Conservation (phyloP, 2,797 vertebrate genomes). For the Betta splendens region DNA sequence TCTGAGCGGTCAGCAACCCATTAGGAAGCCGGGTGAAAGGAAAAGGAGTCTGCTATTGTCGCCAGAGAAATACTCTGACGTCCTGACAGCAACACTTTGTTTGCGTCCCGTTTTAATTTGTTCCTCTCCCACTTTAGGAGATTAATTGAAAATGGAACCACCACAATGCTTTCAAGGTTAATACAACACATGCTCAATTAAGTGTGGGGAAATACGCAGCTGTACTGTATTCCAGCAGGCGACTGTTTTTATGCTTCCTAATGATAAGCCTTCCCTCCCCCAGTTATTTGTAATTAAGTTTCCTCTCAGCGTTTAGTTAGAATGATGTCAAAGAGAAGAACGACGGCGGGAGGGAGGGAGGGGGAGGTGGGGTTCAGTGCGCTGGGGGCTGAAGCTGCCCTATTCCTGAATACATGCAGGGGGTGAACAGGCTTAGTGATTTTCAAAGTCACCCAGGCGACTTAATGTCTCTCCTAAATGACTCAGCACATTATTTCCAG, state of each 20-base stretch:
- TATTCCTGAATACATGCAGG: slow-evolving; percentile 67
- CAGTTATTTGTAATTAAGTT: slow-evolving; percentile 75
- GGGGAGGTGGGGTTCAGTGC: slow-evolving; percentile 9
- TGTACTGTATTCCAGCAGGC: slow-evolving; percentile 51
- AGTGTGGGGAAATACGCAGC: slow-evolving; percentile 41
- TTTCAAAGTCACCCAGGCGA: slow-evolving; percentile 78
- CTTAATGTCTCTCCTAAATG: slow-evolving; percentile 78
- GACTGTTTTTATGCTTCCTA: slow-evolving; percentile 45
- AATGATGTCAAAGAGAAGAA: slow-evolving; percentile 65
- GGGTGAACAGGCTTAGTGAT: slow-evolving; percentile 72
- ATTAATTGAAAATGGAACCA: slow-evolving; percentile 72
- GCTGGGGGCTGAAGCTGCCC: slow-evolving; percentile 55
- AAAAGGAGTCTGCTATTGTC: slow-evolving; percentile 32
- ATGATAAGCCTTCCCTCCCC: slow-evolving; percentile 58
- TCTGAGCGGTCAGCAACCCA: slow-evolving; percentile 46
- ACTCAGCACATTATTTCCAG: slow-evolving; percentile 79
- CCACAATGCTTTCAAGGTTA: slow-evolving; percentile 71
- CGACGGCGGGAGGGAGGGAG: slow-evolving; percentile 15
- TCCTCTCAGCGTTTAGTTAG: slow-evolving; percentile 60
- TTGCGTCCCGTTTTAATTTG: slow-evolving; percentile 56
- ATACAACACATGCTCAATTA: slow-evolving; percentile 74
- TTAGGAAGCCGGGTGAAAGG: slow-evolving; percentile 32
- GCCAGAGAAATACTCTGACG: slow-evolving; percentile 33
- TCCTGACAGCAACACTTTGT: slow-evolving; percentile 52
- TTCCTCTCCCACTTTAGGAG: slow-evolving; percentile 46